Conservation (phyloP, 1,140 invertebrate genomes). For the Cheumatopsyche charites region DNA sequence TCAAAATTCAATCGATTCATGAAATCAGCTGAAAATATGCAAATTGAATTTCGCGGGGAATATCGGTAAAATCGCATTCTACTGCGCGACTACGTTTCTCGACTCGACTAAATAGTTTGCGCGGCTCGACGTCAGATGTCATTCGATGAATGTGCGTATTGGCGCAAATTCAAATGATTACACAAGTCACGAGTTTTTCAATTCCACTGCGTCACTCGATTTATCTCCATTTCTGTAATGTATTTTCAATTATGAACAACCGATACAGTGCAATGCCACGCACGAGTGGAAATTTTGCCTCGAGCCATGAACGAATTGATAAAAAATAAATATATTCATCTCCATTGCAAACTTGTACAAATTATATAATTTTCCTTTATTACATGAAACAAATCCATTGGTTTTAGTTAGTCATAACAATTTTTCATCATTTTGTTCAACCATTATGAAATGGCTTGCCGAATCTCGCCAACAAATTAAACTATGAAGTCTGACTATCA, state of each 20-base stretch:
- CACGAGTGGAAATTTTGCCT: too few species aligned
- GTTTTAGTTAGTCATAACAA: too few species aligned
- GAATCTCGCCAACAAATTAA: too few species aligned
- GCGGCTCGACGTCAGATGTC: neutral
- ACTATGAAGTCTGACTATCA: too few species aligned
- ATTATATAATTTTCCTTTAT: neutral
- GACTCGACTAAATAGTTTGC: neutral
- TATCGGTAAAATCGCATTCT: too few species aligned
- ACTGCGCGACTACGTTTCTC: neutral
- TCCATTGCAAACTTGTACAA: neutral
- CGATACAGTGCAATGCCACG: neutral
- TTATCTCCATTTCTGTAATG: conserved; percentile 22
- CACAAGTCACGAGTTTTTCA: neutral
- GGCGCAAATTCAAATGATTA: too few species aligned
- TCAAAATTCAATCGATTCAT: too few species aligned
- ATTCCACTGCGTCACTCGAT: neutral
- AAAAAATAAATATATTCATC: neutral
- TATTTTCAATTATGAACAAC: conserved; percentile 6
- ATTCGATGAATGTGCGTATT: neutral
- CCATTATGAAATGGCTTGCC: too few species aligned
- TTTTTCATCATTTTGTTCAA: too few species aligned
- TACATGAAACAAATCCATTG: too few species aligned
- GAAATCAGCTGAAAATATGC: too few species aligned
- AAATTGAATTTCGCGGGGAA: too few species aligned
- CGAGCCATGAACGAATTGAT: neutral